phyloP scores from a whole-genome alignment of 2,797 vertebrate genomes.

The Florisuga fusca region DNA sequence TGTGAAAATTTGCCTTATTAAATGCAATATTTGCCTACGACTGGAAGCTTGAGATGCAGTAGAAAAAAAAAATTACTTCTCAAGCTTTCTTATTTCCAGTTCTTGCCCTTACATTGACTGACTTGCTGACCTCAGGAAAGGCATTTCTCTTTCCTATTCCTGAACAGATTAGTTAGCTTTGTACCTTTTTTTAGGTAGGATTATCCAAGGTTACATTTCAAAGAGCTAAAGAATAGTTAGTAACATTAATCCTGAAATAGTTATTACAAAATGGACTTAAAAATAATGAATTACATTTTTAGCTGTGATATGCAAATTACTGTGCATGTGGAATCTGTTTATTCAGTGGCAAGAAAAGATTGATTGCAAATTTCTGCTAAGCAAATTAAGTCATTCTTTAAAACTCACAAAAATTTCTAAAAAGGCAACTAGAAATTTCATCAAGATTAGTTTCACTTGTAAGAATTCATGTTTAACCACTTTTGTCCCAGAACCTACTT shows the following conservation, averaged over 20 bases:
- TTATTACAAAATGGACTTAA: constrained; percentile 66
- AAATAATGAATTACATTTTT: constrained; percentile 70
- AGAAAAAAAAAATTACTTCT: not conserved
- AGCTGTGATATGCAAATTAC: constrained; percentile 64
- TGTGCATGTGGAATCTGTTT: constrained; percentile 61
- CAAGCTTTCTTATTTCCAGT: not conserved
- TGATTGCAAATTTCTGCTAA: constrained; percentile 70
- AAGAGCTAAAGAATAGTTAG: constrained; percentile 36
- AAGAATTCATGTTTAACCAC: constrained; percentile 38
- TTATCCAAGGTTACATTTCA: constrained; percentile 43
- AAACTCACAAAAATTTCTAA: constrained; percentile 62
- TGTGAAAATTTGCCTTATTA: not conserved
- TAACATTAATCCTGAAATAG: constrained; percentile 51
- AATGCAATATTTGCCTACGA: not conserved
- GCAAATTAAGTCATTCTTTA: constrained; percentile 70
- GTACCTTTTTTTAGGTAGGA: constrained; percentile 9
- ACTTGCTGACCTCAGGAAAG: not conserved
- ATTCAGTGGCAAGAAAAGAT: constrained; percentile 68
- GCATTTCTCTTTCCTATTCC: not conserved
- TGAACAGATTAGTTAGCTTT: not conserved
- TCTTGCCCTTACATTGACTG: not conserved
- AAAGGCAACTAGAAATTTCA: constrained; percentile 59
- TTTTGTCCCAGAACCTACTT: constrained; percentile 29
- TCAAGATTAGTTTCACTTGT: not conserved
- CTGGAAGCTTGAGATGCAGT: not conserved